phyloP scores from a whole-genome alignment of 37 sponge, comb jelly and placozoan genomes.

The Halichondria panicea region DNA sequence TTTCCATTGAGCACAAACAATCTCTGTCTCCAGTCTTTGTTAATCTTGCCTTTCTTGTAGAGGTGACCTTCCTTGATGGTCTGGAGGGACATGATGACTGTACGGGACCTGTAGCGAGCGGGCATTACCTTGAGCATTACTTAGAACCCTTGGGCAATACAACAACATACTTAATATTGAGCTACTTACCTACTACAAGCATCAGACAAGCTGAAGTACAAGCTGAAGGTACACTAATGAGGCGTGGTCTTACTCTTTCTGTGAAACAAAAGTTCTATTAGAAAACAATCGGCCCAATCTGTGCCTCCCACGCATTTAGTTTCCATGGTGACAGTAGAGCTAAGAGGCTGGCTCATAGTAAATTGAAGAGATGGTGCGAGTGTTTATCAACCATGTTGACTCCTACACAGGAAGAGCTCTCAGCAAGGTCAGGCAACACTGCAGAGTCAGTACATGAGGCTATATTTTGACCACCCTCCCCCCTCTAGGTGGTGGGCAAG shows the following conservation, averaged over 20 bases:
- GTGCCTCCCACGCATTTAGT: too few species aligned
- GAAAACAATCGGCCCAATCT: too few species aligned
- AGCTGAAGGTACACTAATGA: too few species aligned
- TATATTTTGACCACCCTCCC: neutral
- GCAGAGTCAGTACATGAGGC: neutral
- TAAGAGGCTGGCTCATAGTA: slow-evolving; percentile 2
- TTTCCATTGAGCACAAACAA: slow-evolving; percentile 76
- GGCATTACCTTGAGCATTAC: too few species aligned
- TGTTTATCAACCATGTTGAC: slow-evolving; percentile 86
- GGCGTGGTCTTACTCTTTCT: neutral
- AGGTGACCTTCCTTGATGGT: slow-evolving; percentile 82
- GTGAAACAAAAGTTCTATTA: too few species aligned
- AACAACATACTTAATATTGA: neutral
- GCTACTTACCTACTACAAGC: neutral
- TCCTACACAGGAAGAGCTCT: slow-evolving; percentile 65
- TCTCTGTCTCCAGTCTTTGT: slow-evolving; percentile 84
- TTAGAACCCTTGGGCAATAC: too few species aligned
- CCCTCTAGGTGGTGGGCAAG: slow-evolving; percentile 16
- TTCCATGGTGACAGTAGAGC: too few species aligned
- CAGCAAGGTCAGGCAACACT: slow-evolving; percentile 56
- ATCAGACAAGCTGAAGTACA: neutral
- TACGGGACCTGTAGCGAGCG: slow-evolving; percentile 1
- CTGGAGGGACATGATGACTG: slow-evolving; percentile 46
- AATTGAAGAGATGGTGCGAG: slow-evolving; percentile 66
- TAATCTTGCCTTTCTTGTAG: slow-evolving; percentile 83